Percentiles rank a stretch among this genome's conserved stretches.
Conservation (phyloP, 37 sponge, comb jelly and placozoan genomes). For the Spongilla lacustris region DNA sequence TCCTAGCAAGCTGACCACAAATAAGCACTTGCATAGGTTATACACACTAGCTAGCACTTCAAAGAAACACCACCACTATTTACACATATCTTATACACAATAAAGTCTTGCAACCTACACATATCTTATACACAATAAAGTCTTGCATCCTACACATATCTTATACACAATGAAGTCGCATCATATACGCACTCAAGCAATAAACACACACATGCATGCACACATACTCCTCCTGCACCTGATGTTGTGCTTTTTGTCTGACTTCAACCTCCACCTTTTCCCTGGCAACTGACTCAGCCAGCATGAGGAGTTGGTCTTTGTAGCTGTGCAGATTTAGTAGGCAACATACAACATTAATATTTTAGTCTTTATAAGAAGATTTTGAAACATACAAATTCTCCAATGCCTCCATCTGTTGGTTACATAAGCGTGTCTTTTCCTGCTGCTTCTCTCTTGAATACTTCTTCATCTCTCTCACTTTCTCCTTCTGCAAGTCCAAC, state of each 20-base stretch:
- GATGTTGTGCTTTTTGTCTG: conserved; percentile 57
- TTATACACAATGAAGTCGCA: no score
- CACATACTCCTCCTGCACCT: conserved; percentile 13
- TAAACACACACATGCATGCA: not conserved
- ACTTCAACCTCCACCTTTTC: conserved; percentile 51
- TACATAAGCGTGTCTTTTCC: conserved; percentile 11
- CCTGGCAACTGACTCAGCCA: conserved; percentile 52
- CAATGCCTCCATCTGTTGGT: conserved; percentile 61
- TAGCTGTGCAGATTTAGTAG: conserved; percentile 30
- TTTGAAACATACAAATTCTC: conserved; percentile 66
- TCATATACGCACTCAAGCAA: no score
- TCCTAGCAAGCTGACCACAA: no score
- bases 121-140: no score
- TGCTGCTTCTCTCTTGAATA: conserved; percentile 58
- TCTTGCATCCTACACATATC: no score
- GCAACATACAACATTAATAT: not conserved
- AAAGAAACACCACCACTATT: not conserved
- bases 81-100: not conserved
- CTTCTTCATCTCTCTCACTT: conserved; percentile 57
- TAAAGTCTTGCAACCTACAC: no score
- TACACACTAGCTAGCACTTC: no score
- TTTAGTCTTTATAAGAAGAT: not conserved
- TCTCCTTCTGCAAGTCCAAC: conserved; percentile 64
- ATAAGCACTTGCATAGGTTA: no score
- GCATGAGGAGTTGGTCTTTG: conserved; percentile 66